Evolutionary conservation across 1,140 invertebrate species (phyloP).

Genomic region (Acromyrmex echinatior): DNA sequence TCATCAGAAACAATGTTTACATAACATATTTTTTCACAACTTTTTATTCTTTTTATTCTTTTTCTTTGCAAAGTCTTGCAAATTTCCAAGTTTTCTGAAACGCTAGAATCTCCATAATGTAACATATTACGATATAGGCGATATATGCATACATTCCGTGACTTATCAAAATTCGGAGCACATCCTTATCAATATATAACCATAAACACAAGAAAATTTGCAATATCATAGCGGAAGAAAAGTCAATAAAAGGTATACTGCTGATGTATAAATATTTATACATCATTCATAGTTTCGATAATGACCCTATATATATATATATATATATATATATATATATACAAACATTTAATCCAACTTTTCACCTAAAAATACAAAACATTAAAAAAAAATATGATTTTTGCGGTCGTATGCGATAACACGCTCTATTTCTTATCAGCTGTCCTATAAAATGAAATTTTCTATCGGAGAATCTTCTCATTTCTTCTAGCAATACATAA

Average conservation of each 20-base stretch:
- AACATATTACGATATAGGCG: too few relatives aligned
- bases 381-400: background rate
- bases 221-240: conserved; percentile 8
- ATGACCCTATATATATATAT: background rate
- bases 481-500: background rate
- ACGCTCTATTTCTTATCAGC: background rate
- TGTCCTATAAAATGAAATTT: background rate
- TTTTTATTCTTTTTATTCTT: background rate
- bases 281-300: background rate
- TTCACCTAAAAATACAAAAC: background rate
- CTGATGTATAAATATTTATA: background rate
- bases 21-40: background rate
- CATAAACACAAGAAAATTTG: background rate
- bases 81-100: background rate
- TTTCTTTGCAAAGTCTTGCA: background rate
- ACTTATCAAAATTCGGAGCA: conserved; percentile 19
- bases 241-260: background rate
- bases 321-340: too few relatives aligned
- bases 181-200: background rate
- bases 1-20: background rate
- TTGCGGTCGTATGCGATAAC: background rate
- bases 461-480: background rate
- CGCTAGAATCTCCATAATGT: background rate
- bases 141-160: background rate
- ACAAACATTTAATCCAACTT: background rate